Base-by-base conservation (phyloP, 2,888 invertebrate species). In the Boloria euphrosyne region DNA sequence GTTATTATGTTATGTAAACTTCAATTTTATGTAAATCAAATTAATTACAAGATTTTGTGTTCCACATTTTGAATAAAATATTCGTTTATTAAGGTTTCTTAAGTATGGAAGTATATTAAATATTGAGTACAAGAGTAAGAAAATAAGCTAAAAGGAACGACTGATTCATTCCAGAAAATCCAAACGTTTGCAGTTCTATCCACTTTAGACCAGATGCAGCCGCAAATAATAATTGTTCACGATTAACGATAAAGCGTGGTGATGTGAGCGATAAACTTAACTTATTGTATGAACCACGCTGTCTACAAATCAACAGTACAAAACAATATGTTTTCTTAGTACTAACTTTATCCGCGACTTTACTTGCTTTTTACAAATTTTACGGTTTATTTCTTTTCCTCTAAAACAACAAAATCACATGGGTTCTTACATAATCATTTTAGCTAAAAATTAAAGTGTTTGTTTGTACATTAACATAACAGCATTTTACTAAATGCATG, bases 201-300 rank as follows among this genome's bases (percentile, higher is more conserved):
- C 78, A 78, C 84, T 75, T 71, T 43, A 50, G 84, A 80, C 88
- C 78, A 78, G 86, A 74, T 69, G 46, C 38, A 73, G 63, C 82
- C 75, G 75, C 76, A 69, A 73, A 77, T 84, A 73, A 77, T 84
- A 87, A 89, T 87, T 87, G 85, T 78, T 77, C 68, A 76, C 75
- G 78, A 81, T 82, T 80, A 83, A 82, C 76, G 72, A 82, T 82
- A 76, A 77, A 71, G 80, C 62, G 66, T 66, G 66, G 46, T 65
- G 62, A 60, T 63, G 53, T 31, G 59, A 63, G 31, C 44, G 59
- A 50, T 64, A 50, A 55, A 52, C 55, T 64, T 61, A 55, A 67
- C 22, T 57, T 57, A 16, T 57, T 46, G 22, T 46, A 22, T n/a
- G 57, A n/a, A n/a, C 4, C n/a, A n/a, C 10, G 31, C 31, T 38